Percentiles rank a stretch among this genome's conserved stretches.
These are phyloP conservation scores for Erebia palarica DNA, from an alignment of 2,888 invertebrate genomes.

Conservation along the genomic window DNA sequence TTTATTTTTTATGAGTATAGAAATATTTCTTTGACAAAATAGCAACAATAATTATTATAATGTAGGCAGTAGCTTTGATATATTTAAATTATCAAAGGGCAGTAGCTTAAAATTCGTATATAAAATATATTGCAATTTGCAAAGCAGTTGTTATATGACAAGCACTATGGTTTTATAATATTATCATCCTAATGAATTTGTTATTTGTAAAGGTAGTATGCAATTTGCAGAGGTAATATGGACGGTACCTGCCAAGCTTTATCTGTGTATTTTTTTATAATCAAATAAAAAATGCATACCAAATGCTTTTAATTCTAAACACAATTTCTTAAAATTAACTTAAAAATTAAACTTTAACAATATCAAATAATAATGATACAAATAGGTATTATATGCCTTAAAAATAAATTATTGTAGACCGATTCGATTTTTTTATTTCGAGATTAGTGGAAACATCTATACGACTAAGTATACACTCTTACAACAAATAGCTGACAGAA, in stretches of 20 bases:
- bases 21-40: not conserved
- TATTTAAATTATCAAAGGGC: too few relatives aligned
- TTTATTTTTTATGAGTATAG: not conserved
- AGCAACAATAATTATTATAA: not conserved
- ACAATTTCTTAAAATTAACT: conserved; percentile 45
- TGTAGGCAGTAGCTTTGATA: not conserved
- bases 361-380: conserved; percentile 41
- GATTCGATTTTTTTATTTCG: not conserved
- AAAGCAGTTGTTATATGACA: conserved; percentile 25
- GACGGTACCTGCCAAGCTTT: conserved; percentile 65
- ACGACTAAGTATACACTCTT: not conserved
- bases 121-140: conserved; percentile 31
- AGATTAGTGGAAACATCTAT: not conserved
- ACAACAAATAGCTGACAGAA: conserved; percentile 18
- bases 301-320: conserved; percentile 53
- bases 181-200: not conserved
- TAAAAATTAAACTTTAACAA: conserved; percentile 43
- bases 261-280: conserved; percentile 31
- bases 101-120: conserved; percentile 21
- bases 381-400: conserved; percentile 42
- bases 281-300: conserved; percentile 54
- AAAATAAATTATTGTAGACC: conserved; percentile 1
- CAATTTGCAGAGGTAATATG: conserved; percentile 48
- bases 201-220: conserved; percentile 47
- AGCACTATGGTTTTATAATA: conserved; percentile 15